A percentile compares a stretch with the other conserved stretches of the same genome.
Conservation (phyloP, 2,797 vertebrate genomes). For the Poeciliopsis turneri region DNA sequence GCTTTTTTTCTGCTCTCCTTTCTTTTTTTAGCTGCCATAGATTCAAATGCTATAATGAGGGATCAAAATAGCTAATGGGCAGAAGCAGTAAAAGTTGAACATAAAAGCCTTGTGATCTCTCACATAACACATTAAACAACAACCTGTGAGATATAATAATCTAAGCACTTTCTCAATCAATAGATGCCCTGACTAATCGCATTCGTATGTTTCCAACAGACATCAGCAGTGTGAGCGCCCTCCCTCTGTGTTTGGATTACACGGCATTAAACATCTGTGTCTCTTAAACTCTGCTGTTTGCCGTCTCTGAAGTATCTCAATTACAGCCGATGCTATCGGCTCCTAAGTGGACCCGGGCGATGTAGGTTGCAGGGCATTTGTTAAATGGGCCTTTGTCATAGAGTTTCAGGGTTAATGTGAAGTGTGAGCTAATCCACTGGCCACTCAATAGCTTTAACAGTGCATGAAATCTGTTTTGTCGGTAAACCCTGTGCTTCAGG, state of each 20-base stretch:
- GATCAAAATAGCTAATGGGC: conserved; percentile 16
- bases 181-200: conserved; percentile 19
- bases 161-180: conserved; percentile 10
- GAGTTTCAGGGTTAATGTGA: conserved; percentile 75
- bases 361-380: conserved; percentile 56
- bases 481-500: conserved; percentile 73
- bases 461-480: conserved; percentile 81
- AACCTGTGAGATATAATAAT: not conserved
- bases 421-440: conserved; percentile 78
- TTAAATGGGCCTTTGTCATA: conserved; percentile 73
- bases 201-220: conserved; percentile 10
- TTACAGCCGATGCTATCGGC: conserved; percentile 70
- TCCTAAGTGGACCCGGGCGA: conserved; percentile 56
- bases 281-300: conserved; percentile 60
- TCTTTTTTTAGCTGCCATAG: conserved; percentile 16
- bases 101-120: not conserved
- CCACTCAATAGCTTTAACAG: conserved; percentile 81
- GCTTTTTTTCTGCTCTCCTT: conserved; percentile 9
- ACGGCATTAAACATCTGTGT: conserved; percentile 39
- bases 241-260: conserved; percentile 37
- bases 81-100: conserved; percentile 23
- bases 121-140: conserved; percentile 4
- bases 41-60: conserved; percentile 18
- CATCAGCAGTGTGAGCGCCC: conserved; percentile 4
- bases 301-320: conserved; percentile 71